Evolutionary conservation across 2,797 vertebrate species (phyloP), one percentile per base, ranked within the genome.

Genomic region (Champsocephalus gunnari): DNA sequence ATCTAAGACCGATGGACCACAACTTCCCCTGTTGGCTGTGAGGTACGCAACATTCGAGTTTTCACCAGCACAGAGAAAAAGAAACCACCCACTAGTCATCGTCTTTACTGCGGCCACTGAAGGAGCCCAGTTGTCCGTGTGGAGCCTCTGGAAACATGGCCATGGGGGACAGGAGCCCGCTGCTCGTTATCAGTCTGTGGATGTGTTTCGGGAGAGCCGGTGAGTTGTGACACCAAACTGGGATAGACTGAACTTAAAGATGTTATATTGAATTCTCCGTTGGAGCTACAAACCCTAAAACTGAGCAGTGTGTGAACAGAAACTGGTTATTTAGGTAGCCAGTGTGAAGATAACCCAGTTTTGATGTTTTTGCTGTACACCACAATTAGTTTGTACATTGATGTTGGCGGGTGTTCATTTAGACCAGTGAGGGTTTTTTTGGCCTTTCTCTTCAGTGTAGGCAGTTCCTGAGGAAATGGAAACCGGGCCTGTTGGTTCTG

Each of bases 1-100:
- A 89, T 91, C 82, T 77, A 77, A 88, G 73, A 71, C 62, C 60
- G 92, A 85, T 93, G 92, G 94, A 95, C 94, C 93, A 95, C 94
- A 95, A 93, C 94, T 95, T 95, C 95, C 95, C 84, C 77, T 88
- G 84, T 69, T 53, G 53, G 64, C 80, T 80, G 71, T 53, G 80
- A 77, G 73, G 43, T 69, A 65, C 19, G 85, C 70, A 63, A 53
- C 41, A 73, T 50, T 53, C 7, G 2, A 76, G 57, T 56, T 7
- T 75, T 73, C 43, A 69, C 61, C 51, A 73, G 60, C 78, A 57
- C 9, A 3, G 7, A 3, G 9, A 34, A 17, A 56, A 54, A 62
- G 66, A 70, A 11, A 3, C 53, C 59, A 53, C 12, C 38, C 28
- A 3, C 44, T 38, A 19, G n/a, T 34, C 8, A 16, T 16, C 0